Conservation (phyloP, 1,140 invertebrate species). For the Gonioctena quinquepunctata region DNA sequence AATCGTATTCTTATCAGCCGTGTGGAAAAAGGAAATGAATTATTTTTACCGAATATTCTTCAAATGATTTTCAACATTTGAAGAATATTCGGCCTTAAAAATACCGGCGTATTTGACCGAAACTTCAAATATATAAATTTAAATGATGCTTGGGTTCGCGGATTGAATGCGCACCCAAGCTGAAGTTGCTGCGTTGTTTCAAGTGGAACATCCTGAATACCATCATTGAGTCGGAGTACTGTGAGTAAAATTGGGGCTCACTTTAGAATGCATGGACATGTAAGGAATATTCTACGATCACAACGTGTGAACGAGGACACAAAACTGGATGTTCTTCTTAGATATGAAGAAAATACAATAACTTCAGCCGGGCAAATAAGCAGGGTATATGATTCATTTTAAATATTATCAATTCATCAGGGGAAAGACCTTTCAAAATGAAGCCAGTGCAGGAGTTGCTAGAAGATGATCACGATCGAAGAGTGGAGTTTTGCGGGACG, state of each 20-base stretch:
- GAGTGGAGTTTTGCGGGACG: slow-evolving; percentile 31
- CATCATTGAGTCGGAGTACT: slow-evolving; percentile 17
- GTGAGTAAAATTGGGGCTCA: slow-evolving; percentile 25
- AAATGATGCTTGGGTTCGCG: too few relatives aligned
- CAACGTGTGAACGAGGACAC: slow-evolving; percentile 10
- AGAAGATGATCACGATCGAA: slow-evolving; percentile 26
- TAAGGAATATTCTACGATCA: background rate
- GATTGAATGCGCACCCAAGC: too few relatives aligned
- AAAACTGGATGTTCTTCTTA: slow-evolving; percentile 19
- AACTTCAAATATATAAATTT: too few relatives aligned
- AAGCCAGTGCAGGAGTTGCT: slow-evolving; percentile 21
- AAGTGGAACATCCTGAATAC: slow-evolving; percentile 4
- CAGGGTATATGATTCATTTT: background rate
- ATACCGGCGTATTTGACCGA: too few relatives aligned
- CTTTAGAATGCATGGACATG: slow-evolving; percentile 19
- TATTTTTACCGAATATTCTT: too few relatives aligned
- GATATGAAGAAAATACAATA: slow-evolving; percentile 21
- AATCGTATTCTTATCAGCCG: too few relatives aligned
- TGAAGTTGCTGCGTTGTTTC: slow-evolving; percentile 15
- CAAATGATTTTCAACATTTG: too few relatives aligned
- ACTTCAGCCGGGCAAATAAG: background rate
- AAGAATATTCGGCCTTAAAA: too few relatives aligned
- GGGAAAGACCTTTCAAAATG: slow-evolving; percentile 18
- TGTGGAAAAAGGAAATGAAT: too few relatives aligned
- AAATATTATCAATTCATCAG: background rate